Evolutionary conservation across 2,888 invertebrate species (phyloP).

Genomic region (Romanomermis culicivorax): DNA sequence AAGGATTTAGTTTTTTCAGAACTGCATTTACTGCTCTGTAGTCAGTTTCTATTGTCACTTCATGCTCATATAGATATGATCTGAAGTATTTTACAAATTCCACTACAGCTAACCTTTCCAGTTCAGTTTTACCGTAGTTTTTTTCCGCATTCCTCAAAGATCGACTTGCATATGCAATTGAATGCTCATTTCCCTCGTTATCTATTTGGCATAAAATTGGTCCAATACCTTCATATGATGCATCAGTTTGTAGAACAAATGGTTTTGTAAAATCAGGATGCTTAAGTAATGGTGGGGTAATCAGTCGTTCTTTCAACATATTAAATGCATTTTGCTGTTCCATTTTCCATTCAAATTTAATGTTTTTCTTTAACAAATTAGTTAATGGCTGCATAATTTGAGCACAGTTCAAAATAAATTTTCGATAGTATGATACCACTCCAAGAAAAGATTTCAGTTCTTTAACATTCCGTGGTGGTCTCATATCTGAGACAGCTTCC

Average conservation of each 20-base stretch:
- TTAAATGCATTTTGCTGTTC: conserved; percentile 9
- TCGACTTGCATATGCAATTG: conserved; percentile 16
- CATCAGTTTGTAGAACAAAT: conserved; percentile 21
- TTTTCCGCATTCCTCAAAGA: conserved; percentile 19
- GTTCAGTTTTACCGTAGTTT: conserved; percentile 29
- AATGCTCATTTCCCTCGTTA: conserved; percentile 7
- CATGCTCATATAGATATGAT: conserved; percentile 28
- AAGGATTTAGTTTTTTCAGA: conserved; percentile 28
- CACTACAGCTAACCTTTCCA: conserved; percentile 27
- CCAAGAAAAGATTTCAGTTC: conserved; percentile 19
- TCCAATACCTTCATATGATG: conserved; percentile 18
- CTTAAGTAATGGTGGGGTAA: conserved; percentile 12
- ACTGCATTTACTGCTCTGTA: conserved; percentile 34
- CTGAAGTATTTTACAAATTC: conserved; percentile 28
- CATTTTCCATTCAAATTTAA: conserved; percentile 12
- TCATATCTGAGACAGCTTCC: conserved; percentile 16
- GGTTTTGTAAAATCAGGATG: conserved; percentile 16
- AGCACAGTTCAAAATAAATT: conserved; percentile 13
- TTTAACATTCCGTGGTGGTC: conserved; percentile 15
- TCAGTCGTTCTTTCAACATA: conserved; percentile 8
- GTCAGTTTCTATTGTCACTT: conserved; percentile 28
- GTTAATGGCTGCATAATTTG: conserved; percentile 8
- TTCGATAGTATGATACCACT: conserved; percentile 22
- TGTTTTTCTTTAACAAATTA: conserved; percentile 2
- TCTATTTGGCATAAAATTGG: conserved; percentile 17